A percentile compares a stretch with the other conserved stretches of the same genome.
Evolutionary conservation across 2,888 invertebrate genomes (phyloP).

Genomic region (Lithosia quadra): DNA sequence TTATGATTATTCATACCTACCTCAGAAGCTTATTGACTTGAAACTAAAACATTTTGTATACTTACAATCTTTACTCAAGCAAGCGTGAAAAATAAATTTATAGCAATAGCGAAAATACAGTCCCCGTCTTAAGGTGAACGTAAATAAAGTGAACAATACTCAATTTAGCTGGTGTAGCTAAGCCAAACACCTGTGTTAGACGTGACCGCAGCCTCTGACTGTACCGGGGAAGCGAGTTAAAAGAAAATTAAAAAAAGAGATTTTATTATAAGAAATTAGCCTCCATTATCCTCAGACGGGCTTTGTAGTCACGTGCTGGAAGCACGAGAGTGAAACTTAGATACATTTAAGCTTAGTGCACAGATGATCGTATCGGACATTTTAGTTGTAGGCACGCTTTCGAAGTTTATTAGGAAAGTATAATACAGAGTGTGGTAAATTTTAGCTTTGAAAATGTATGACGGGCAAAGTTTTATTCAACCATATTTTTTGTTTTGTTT

Average conservation of each 20-base stretch:
- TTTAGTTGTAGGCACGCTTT: conserved; percentile 13
- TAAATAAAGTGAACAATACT: conserved; percentile 62
- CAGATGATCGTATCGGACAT: conserved; percentile 22
- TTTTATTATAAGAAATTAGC: conserved; percentile 52
- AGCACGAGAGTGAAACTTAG: conserved; percentile 39
- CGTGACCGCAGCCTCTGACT: conserved; percentile 61
- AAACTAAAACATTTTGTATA: neutral
- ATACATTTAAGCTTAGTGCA: conserved; percentile 18
- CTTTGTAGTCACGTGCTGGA: conserved; percentile 58
- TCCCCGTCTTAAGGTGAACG: conserved; percentile 37
- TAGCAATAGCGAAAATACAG: conserved; percentile 33
- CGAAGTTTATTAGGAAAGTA: conserved; percentile 19
- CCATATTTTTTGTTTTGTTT: conserved; percentile 22
- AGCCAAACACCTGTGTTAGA: conserved; percentile 66
- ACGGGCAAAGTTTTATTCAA: conserved; percentile 21
- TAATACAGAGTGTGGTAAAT: conserved; percentile 18
- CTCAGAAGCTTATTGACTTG: neutral
- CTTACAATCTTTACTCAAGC: conserved; percentile 6
- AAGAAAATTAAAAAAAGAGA: conserved; percentile 60
- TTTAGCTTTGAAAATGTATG: conserved; percentile 20
- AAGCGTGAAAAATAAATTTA: conserved; percentile 26
- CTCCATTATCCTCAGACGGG: conserved; percentile 56
- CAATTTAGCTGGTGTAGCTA: conserved; percentile 65
- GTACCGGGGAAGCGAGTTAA: conserved; percentile 55
- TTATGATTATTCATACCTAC: neutral